These are phyloP conservation scores for Athalia rosae DNA, from an alignment of 2,888 invertebrate species.

Conservation along the genomic window DNA sequence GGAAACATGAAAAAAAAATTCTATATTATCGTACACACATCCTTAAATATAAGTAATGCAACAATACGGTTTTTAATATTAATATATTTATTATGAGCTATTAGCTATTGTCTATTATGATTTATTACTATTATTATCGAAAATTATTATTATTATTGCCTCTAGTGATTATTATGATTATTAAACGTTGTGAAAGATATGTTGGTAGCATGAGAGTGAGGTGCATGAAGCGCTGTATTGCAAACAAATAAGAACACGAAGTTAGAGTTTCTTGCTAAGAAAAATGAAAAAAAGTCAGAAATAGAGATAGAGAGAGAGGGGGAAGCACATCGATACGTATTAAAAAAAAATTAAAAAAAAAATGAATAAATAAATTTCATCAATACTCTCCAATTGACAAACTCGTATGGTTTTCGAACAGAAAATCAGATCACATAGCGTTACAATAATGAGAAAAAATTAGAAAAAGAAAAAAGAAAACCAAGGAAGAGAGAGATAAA, in stretches of 20 bases:
- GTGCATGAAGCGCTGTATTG: conserved; percentile 40
- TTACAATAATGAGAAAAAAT: not conserved
- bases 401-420: not conserved
- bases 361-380: not conserved
- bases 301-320: too few relatives aligned
- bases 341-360: too few relatives aligned
- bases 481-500: too few relatives aligned
- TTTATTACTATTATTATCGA: conserved; percentile 33
- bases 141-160: conserved; percentile 48
- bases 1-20: conserved; percentile 44
- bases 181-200: conserved; percentile 54
- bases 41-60: conserved; percentile 46
- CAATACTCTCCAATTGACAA: conserved; percentile 16
- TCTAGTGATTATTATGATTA: conserved; percentile 49
- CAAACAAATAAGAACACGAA: conserved; percentile 11
- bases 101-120: conserved; percentile 47
- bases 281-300: not conserved
- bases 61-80: conserved; percentile 57
- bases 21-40: conserved; percentile 53
- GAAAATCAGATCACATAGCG: not conserved
- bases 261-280: not conserved
- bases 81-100: conserved; percentile 54
- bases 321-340: not conserved
- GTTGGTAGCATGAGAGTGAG: conserved; percentile 53
- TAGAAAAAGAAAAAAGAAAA: too few relatives aligned